Evolutionary conservation across 2,888 invertebrate species (phyloP).

Genomic region (Ochropleura plecta): DNA sequence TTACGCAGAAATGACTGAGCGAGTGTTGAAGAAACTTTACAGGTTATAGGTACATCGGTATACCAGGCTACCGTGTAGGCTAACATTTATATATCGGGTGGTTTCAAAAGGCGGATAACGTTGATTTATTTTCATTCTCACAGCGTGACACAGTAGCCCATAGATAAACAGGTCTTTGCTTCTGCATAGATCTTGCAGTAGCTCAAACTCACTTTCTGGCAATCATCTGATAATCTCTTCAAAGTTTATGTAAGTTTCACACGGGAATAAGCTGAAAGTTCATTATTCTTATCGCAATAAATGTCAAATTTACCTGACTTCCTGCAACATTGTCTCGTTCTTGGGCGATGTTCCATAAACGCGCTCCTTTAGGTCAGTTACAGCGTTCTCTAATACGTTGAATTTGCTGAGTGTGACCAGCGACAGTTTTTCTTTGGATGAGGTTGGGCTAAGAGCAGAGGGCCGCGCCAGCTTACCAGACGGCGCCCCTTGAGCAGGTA

Average conservation of each 20-base stretch:
- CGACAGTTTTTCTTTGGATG: conserved; percentile 78
- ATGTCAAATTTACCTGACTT: conserved; percentile 79
- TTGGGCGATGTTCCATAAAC: conserved; percentile 85
- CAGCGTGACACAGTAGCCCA: not conserved
- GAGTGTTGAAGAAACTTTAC: no score
- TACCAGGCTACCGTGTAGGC: no score
- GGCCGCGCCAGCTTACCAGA: not conserved
- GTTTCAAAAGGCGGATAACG: no score
- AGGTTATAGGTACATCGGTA: no score
- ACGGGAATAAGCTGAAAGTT: not conserved
- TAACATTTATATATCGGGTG: no score
- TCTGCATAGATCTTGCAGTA: not conserved
- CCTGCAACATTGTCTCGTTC: conserved; percentile 83
- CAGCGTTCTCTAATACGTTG: conserved; percentile 80
- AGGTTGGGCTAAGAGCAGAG: not conserved
- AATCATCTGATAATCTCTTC: not conserved
- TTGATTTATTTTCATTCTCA: no score
- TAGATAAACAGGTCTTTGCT: not conserved
- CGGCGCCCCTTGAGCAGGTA: no score
- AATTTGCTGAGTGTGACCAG: conserved; percentile 87
- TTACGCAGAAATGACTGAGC: no score
- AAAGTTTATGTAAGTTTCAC: not conserved
- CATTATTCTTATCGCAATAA: not conserved
- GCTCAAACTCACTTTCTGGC: not conserved
- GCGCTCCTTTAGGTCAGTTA: conserved; percentile 81